Base-by-base conservation (phyloP, 2,113 vertebrate species). In the Corynorhinus townsendii region DNA sequence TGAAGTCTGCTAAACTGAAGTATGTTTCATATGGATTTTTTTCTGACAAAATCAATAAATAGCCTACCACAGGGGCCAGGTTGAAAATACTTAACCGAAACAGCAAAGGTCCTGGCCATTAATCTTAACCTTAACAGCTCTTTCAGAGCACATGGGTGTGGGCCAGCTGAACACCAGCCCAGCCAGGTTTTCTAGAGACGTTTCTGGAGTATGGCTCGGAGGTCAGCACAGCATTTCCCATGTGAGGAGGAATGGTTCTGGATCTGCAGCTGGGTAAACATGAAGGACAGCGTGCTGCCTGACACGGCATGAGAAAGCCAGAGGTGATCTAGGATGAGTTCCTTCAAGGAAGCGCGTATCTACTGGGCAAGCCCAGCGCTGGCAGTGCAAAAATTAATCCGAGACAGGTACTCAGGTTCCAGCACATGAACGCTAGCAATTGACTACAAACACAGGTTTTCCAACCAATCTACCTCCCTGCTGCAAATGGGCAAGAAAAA, bases 401-500 rank as follows among this genome's bases (percentile, higher is more conserved):
- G 49, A 79, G 52, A 76, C 33, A 80, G 66, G 81, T 56, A 72
- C 7, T 26, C 7, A 45, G 43, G 47, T 38, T 68, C 64, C 87
- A 72, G 54, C 1, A 15, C 47, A 71, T 12, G 79, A 87, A 68
- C 3, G 35, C 84, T 15, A 40, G 49, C 66, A 40, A 93, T 59
- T 71, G 80, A 93, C 66, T 7, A 28, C 91, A 96, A 93, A 95
- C 82, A 90, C 49, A 66, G 49, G 59, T 40, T 96, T 96, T 71
- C 87, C 87, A 93, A 82, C 73, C 95, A 89, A 81, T 97, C 95
- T 93, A 79, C 88, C 86, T 95, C 93, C 86, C 93, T 83, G 82
- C 69, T 93, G 73, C 84, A 97, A 93, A 91, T 83, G 83, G 94
- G 71, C 52, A 72, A 73, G 64, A n/a, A 89, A 96, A 95, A 73